Conservation (phyloP, 2,113 vertebrate genomes). For the Forbesichthys papilliferus region DNA sequence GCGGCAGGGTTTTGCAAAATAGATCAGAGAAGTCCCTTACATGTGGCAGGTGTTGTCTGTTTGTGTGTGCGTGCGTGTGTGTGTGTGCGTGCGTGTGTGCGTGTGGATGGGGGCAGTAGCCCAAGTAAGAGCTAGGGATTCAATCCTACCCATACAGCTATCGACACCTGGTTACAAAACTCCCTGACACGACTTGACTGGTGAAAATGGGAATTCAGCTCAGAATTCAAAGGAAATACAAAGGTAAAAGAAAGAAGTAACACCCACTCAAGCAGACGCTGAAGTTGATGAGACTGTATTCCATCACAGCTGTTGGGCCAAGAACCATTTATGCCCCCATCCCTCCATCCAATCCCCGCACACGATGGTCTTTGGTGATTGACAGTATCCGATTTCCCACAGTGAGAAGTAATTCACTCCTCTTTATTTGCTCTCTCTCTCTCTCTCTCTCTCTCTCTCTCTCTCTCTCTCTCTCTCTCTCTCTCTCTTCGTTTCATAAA, state of each 20-base stretch:
- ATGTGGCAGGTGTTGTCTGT: background rate
- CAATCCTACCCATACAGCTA: background rate
- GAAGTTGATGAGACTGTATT: slow-evolving; percentile 11
- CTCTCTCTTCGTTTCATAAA: slow-evolving; percentile 30
- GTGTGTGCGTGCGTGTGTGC: background rate
- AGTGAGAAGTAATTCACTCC: slow-evolving; percentile 49
- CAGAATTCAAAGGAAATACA: background rate
- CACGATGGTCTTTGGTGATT: slow-evolving; percentile 48
- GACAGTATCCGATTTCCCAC: slow-evolving; percentile 50
- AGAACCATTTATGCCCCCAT: slow-evolving; percentile 22
- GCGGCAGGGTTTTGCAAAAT: slow-evolving; percentile 1
- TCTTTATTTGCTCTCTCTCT: slow-evolving; percentile 59
- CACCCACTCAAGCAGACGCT: slow-evolving; percentile 8
- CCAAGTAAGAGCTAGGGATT: slow-evolving; percentile 1
- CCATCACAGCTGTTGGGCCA: slow-evolving; percentile 23
- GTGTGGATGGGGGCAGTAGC: background rate
- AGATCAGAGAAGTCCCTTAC: too few relatives aligned
- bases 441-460: slow-evolving; percentile 23
- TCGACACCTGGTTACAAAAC: slow-evolving; percentile 22
- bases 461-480: background rate
- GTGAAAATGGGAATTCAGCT: slow-evolving; percentile 5
- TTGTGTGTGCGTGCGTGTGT: background rate
- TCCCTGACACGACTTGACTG: background rate
- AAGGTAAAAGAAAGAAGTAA: background rate
- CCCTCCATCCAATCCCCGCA: background rate